Percentiles rank a stretch among this genome's conserved stretches.
phyloP scores from a whole-genome alignment of 2,888 invertebrate species.

The Pammene fasciana region DNA sequence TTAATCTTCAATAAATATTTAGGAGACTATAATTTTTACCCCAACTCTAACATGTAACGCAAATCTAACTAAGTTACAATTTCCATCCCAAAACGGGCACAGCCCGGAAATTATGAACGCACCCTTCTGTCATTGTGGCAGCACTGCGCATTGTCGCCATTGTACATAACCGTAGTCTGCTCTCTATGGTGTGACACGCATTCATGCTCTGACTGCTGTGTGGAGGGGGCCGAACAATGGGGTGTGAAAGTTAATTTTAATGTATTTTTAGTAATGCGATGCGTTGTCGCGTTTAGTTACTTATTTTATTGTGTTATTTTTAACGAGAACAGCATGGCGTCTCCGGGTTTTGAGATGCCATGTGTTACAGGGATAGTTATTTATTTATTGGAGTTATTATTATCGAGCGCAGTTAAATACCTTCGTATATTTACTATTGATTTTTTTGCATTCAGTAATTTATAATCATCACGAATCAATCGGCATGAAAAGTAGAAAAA shows the following conservation, averaged over 20 bases:
- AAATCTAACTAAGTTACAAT: conserved; percentile 33
- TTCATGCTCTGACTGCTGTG: conserved; percentile 47
- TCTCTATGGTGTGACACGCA: conserved; percentile 26
- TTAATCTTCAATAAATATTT: too few species aligned
- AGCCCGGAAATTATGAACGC: conserved; percentile 50
- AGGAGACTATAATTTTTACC: too few species aligned
- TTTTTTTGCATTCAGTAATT: too few species aligned
- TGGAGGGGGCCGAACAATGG: conserved; percentile 47
- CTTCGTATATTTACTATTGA: too few species aligned
- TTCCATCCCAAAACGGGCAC: conserved; percentile 40
- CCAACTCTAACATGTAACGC: too few species aligned
- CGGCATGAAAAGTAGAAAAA: too few species aligned
- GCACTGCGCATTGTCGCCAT: conserved; percentile 57
- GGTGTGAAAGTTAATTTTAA: conserved; percentile 60
- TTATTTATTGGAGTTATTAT: too few species aligned
- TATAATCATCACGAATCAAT: too few species aligned
- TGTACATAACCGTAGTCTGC: conserved; percentile 53
- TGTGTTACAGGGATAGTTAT: background rate
- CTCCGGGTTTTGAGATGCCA: conserved; percentile 14
- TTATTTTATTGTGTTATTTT: conserved; percentile 31
- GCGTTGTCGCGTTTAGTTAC: conserved; percentile 45
- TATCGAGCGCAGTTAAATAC: too few species aligned
- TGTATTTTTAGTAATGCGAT: conserved; percentile 63
- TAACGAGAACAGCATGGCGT: conserved; percentile 37
- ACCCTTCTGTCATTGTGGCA: conserved; percentile 48